Evolutionary conservation across 2,113 vertebrate genomes (phyloP).

Genomic region (Microtus richardsoni): DNA sequence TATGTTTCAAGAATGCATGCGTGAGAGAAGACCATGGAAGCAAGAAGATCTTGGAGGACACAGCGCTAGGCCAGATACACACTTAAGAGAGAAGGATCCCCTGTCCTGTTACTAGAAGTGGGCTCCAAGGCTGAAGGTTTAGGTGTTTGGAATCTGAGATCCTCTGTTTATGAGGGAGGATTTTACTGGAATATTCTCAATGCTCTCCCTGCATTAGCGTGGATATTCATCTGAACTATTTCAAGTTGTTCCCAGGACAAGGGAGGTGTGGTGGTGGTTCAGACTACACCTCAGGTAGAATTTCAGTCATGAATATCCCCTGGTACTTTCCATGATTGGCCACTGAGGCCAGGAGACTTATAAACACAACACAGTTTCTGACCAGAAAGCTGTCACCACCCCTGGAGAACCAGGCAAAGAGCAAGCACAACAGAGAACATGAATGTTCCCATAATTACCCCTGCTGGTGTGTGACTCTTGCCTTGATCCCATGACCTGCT

Average conservation of each 20-base stretch:
- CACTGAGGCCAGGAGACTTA: not conserved
- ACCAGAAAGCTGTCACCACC: not conserved
- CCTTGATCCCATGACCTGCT: not conserved
- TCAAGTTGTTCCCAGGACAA: not conserved
- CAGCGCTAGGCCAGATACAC: not conserved
- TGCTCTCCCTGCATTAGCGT: not conserved
- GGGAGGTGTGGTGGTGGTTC: rapidly evolving
- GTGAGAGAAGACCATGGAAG: not conserved
- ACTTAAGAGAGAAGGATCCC: not conserved
- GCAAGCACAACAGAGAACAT: not conserved
- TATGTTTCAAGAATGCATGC: not conserved
- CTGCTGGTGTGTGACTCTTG: not conserved
- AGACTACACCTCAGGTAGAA: not conserved
- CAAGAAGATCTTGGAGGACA: not conserved
- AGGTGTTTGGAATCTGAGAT: not conserved
- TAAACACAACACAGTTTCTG: not conserved
- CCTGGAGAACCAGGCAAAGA: not conserved
- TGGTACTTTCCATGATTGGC: not conserved
- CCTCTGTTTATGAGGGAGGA: not conserved
- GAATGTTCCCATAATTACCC: not conserved
- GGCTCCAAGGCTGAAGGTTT: not conserved
- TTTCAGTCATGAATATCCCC: not conserved
- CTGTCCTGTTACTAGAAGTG: not conserved
- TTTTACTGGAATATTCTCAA: not conserved
- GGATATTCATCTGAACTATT: not conserved